Conservation (phyloP, 1,140 invertebrate genomes). For the Achatina immaculata region DNA sequence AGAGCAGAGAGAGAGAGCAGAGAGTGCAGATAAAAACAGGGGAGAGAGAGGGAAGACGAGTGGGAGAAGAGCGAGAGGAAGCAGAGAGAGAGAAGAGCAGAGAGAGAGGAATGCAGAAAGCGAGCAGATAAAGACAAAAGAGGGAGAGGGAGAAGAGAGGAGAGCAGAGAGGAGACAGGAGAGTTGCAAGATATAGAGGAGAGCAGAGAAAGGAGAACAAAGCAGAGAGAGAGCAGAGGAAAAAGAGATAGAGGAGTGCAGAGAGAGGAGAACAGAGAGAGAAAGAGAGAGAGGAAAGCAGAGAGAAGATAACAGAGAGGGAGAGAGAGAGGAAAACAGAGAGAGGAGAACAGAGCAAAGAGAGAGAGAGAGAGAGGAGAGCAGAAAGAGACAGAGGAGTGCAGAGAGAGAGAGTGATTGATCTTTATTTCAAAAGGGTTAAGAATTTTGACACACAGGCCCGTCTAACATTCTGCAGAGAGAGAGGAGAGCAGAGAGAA, state of each 20-base stretch:
- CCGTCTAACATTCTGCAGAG: no score
- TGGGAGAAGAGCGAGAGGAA: no score
- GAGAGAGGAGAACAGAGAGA: no score
- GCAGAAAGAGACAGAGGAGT: background rate
- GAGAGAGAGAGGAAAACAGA: no score
- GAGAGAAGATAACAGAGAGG: no score
- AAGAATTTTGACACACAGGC: no score
- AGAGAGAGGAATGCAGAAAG: background rate
- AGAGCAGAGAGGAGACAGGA: background rate
- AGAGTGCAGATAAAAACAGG: slow-evolving; percentile 24
- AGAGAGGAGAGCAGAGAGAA: no score
- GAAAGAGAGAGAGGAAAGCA: no score
- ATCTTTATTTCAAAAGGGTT: no score
- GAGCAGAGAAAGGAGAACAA: background rate
- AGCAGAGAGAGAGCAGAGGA: background rate
- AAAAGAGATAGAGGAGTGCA: background rate
- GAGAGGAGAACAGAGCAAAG: background rate
- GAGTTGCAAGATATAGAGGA: background rate
- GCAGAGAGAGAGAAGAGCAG: background rate
- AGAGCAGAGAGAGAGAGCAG: background rate
- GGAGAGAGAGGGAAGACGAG: background rate
- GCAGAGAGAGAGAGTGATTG: background rate
- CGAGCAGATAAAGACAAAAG: background rate
- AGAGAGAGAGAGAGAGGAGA: background rate
- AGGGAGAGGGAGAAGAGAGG: background rate